Percentiles rank a stretch among this genome's conserved stretches.
Evolutionary conservation across 2,113 vertebrate genomes (phyloP).

Genomic region (Camelus dromedarius): DNA sequence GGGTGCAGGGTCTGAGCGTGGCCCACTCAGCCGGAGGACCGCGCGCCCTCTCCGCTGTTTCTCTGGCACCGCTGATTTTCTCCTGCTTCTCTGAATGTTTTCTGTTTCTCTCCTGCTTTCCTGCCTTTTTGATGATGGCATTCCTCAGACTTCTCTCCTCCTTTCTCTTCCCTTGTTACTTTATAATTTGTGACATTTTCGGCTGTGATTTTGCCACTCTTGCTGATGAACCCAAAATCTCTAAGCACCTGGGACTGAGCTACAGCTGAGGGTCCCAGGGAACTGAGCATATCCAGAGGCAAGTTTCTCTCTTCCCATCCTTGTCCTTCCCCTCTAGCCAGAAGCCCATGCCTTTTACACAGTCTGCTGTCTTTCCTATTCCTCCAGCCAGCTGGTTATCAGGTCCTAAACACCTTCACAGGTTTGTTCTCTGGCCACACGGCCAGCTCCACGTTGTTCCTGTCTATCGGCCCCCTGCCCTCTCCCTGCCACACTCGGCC

Average conservation of each 20-base stretch:
- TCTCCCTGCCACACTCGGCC: neutral
- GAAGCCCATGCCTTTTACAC: neutral
- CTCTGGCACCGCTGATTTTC: neutral
- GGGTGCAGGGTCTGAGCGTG: neutral
- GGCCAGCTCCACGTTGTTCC: accelerated
- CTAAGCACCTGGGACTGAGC: too few relatives aligned
- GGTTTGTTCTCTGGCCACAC: neutral
- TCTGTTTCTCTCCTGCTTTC: neutral
- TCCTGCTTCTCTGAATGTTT: neutral
- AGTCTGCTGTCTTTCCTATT: too few relatives aligned
- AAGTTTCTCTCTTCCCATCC: neutral
- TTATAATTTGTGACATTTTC: neutral
- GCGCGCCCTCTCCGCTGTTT: too few relatives aligned
- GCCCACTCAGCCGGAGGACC: neutral
- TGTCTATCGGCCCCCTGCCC: neutral
- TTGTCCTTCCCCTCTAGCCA: too few relatives aligned
- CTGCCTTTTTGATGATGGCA: neutral
- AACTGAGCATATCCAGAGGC: neutral
- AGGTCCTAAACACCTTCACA: accelerated
- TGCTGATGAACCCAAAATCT: neutral
- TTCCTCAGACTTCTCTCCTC: neutral
- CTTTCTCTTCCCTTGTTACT: neutral
- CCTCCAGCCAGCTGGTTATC: neutral
- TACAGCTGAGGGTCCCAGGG: neutral
- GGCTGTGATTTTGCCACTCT: neutral